Evolutionary conservation across 2,113 vertebrate species (phyloP), one percentile per base, ranked within the genome.

Genomic region (Nycticryphes semicollaris): DNA sequence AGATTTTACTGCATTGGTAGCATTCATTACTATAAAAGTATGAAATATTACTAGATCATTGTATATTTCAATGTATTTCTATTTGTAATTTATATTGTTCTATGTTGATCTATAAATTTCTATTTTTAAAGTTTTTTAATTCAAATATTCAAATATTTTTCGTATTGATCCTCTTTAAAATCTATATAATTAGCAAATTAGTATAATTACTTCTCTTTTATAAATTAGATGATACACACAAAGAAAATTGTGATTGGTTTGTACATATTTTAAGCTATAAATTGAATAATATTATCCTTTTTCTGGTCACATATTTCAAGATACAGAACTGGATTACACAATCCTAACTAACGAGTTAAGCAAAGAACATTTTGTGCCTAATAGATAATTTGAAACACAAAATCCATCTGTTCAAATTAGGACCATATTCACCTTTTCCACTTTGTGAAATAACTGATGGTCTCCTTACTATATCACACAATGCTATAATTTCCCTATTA

Each of bases 271-370:
- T 89, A 89, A 94, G 47, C 90, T 93, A 62, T 87, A 92, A 95
- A 53, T 79, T 90, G 45, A 43, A 45, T 87, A 19, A n/a, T 76
- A 73, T 33, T 69, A 67, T 66, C 43, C 73, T 96, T 41, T 0
- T 96, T 96, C 45, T 84, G 51, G 76, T 76, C 63, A 96, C 59
- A 96, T 67, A 86, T 93, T 97, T 94, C 91, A 88, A 87, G 73
- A 93, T 60, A 28, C 35, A 53, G 9, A 31, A 85, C 67, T 90
- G 75, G 21, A 87, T 97, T 77, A 73, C 45, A 54, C 7, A 85
- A 59, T 87, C 45, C 62, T 91, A 92, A 67, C 28, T 77, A 74
- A 92, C 91, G n/a, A 90, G 28, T 80, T 70, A 91, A 95, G 23
- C 6, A 85, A 81, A 39, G 45, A 89, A 89, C 57, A 83, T 56